phyloP scores from a whole-genome alignment of 2,113 vertebrate genomes.

The Pedionomus torquatus region DNA sequence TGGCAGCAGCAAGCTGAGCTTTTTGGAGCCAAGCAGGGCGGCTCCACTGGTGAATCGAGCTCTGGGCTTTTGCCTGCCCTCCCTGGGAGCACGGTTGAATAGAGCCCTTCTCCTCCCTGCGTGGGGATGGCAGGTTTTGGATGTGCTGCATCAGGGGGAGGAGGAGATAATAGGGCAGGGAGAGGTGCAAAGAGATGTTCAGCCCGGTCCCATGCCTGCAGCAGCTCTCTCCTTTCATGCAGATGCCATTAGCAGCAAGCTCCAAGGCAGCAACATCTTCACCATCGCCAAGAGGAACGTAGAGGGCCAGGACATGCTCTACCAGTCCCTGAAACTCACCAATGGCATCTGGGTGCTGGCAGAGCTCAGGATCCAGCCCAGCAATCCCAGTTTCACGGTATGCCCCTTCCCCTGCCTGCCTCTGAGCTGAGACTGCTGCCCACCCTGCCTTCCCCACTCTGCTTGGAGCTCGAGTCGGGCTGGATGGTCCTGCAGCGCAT shows the following conservation, averaged over 20 bases:
- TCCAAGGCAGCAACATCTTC: constrained; percentile 94
- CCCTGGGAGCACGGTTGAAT: neutral
- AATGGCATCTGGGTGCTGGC: constrained; percentile 96
- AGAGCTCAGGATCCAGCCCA: constrained; percentile 89
- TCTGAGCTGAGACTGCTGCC: fast-evolving
- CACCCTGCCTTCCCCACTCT: neutral
- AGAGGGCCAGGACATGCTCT: constrained; percentile 98
- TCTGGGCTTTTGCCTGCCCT: neutral
- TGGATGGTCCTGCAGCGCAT: neutral
- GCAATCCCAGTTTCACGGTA: constrained; percentile 88
- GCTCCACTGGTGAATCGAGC: neutral
- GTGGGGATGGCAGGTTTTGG: fast-evolving
- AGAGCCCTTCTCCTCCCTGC: neutral
- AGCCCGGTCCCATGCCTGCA: neutral
- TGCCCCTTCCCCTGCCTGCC: neutral
- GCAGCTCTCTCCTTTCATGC: neutral
- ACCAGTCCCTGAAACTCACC: constrained; percentile 94
- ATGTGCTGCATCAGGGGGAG: neutral
- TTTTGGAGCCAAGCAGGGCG: fast-evolving
- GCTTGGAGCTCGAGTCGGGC: neutral
- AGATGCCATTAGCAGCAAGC: constrained; percentile 89
- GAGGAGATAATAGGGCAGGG: neutral
- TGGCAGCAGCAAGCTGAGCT: neutral
- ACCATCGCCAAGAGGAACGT: constrained; percentile 94
- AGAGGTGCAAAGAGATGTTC: neutral